Evolutionary conservation across 2,113 vertebrate genomes (phyloP).

Genomic region (Steatornis caripensis): DNA sequence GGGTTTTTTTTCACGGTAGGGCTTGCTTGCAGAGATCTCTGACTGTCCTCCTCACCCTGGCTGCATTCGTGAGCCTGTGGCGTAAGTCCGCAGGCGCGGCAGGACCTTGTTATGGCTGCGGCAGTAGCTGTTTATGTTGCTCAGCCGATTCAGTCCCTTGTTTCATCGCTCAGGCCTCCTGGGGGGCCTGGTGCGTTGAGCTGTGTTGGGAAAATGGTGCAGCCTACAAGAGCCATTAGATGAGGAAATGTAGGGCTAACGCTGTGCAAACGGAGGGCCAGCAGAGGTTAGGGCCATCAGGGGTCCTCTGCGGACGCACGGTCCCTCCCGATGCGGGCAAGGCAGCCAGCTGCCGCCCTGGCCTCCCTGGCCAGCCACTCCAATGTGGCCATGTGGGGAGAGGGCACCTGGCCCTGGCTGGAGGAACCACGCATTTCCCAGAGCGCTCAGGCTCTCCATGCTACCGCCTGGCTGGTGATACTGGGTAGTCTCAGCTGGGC

Average conservation of each 20-base stretch:
- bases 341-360: not conserved
- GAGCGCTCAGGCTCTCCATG: not conserved
- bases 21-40: not conserved
- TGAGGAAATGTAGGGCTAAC: not conserved
- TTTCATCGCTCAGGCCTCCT: not conserved
- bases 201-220: not conserved
- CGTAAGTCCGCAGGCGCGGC: not conserved
- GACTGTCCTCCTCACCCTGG: not conserved
- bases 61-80: not conserved
- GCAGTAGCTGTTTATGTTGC: not conserved
- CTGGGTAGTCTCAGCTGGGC: not conserved
- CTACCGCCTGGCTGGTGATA: not conserved
- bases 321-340: fast-evolving
- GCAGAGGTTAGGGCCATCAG: not conserved
- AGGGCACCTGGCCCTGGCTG: not conserved
- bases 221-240: not conserved
- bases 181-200: not conserved
- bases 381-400: not conserved
- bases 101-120: not conserved
- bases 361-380: not conserved
- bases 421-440: fast-evolving
- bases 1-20: fast-evolving
- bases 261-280: not conserved
- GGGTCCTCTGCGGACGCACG: not conserved
- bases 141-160: not conserved